These are phyloP conservation scores for Jacana jacana DNA, from an alignment of 2,113 vertebrate species.

Conservation along the genomic window DNA sequence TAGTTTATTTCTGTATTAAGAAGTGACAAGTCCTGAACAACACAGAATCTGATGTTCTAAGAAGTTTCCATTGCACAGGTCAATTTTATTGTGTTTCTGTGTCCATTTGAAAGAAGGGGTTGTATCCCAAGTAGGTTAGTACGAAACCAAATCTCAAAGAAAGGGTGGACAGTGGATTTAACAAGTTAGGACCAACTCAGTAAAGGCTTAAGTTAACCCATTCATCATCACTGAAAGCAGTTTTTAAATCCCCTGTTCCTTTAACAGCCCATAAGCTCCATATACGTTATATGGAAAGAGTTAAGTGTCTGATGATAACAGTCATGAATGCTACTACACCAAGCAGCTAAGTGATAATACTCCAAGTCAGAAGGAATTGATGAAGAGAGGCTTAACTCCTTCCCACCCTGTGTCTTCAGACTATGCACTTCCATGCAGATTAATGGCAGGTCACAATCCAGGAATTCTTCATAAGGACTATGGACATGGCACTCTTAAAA, in stretches of 20 bases:
- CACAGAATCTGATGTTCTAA: not conserved
- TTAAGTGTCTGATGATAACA: not conserved
- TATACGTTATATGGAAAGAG: not conserved
- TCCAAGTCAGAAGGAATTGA: not conserved
- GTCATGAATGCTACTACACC: not conserved
- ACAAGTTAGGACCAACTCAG: not conserved
- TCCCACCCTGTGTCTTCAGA: not conserved
- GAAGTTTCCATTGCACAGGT: not conserved
- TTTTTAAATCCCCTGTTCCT: not conserved
- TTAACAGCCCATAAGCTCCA: not conserved
- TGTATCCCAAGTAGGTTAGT: not conserved
- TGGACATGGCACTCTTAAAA: not conserved
- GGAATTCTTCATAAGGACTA: not conserved
- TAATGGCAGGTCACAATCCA: not conserved
- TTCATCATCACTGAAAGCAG: not conserved
- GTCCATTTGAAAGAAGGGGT: not conserved
- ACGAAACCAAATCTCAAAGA: not conserved
- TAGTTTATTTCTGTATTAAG: not conserved
- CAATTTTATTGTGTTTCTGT: not conserved
- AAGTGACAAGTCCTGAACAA: not conserved
- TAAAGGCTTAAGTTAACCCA: not conserved
- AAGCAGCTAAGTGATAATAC: not conserved
- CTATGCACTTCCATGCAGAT: not conserved
- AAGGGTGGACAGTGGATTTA: not conserved
- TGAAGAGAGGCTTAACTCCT: not conserved